A percentile compares a stretch with the other conserved stretches of the same genome.
phyloP scores from a whole-genome alignment of 92 coral and sea anemone genomes.

The Zoanthus solanderi region DNA sequence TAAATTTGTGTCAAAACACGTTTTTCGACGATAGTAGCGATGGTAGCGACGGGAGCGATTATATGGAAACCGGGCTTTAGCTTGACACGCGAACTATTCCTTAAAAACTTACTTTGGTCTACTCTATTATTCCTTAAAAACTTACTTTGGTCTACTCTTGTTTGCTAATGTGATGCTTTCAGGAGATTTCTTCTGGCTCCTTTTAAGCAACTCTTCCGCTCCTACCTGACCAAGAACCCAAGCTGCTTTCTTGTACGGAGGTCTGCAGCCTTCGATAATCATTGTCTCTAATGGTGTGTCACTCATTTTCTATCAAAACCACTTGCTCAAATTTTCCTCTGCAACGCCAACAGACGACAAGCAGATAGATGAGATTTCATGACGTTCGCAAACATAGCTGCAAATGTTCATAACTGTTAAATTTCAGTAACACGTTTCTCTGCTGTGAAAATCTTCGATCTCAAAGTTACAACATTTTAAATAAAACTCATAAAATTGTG shows the following conservation, averaged over 20 bases:
- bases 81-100: too few species aligned
- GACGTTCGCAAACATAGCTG: background rate
- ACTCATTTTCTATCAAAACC: slow-evolving; percentile 61
- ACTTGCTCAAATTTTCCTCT: background rate
- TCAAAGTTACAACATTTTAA: background rate
- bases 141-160: slow-evolving; percentile 83
- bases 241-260: slow-evolving; percentile 84
- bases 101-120: slow-evolving; percentile 79
- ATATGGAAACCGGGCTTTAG: too few species aligned
- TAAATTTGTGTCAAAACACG: too few species aligned
- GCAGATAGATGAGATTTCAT: background rate
- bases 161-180: slow-evolving; percentile 3
- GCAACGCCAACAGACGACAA: background rate
- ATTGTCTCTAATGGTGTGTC: slow-evolving; percentile 76
- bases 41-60: too few species aligned
- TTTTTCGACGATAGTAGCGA: too few species aligned
- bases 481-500: background rate
- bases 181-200: slow-evolving; percentile 69
- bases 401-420: background rate
- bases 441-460: background rate
- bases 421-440: background rate
- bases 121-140: slow-evolving; percentile 2
- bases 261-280: slow-evolving; percentile 75
- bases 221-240: slow-evolving; percentile 83
- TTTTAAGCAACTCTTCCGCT: slow-evolving; percentile 51